These are phyloP conservation scores for Limnodromus scolopaceus DNA, from an alignment of 2,797 vertebrate species.

Conservation along the genomic window DNA sequence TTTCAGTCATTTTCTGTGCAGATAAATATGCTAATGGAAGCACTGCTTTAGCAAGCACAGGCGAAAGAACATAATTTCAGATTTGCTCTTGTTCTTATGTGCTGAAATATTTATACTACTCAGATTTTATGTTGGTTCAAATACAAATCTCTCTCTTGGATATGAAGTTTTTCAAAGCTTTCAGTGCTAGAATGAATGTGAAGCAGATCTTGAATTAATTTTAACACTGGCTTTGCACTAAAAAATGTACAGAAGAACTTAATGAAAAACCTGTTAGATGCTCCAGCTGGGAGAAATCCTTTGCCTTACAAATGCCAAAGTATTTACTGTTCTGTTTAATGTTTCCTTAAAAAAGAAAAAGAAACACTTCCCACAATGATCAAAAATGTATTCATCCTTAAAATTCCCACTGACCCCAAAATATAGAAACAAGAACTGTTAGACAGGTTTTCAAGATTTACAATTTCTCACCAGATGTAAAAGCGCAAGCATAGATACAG, in stretches of 20 bases:
- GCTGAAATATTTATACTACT: constrained; percentile 52
- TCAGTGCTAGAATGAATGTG: background rate
- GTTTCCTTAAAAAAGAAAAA: background rate
- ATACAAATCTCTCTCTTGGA: background rate
- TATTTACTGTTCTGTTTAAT: background rate
- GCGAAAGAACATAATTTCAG: background rate
- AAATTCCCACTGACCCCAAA: background rate
- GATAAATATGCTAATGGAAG: background rate
- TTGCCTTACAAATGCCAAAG: background rate
- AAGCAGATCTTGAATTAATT: constrained; percentile 37
- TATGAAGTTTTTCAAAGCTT: constrained; percentile 21
- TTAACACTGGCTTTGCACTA: constrained; percentile 14
- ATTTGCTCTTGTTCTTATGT: constrained; percentile 15
- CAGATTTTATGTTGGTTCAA: constrained; percentile 13
- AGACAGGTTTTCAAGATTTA: background rate
- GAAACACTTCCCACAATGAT: background rate
- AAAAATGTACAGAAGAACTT: background rate
- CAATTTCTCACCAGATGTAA: background rate
- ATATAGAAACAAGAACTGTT: background rate
- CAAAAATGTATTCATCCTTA: background rate
- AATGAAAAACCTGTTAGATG: constrained; percentile 15
- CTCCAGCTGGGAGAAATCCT: background rate
- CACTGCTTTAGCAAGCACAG: background rate
- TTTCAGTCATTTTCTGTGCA: background rate
- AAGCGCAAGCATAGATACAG: background rate